Evolutionary conservation across 2,888 invertebrate species (phyloP).

Genomic region (Gymnoscelis rufifasciata): DNA sequence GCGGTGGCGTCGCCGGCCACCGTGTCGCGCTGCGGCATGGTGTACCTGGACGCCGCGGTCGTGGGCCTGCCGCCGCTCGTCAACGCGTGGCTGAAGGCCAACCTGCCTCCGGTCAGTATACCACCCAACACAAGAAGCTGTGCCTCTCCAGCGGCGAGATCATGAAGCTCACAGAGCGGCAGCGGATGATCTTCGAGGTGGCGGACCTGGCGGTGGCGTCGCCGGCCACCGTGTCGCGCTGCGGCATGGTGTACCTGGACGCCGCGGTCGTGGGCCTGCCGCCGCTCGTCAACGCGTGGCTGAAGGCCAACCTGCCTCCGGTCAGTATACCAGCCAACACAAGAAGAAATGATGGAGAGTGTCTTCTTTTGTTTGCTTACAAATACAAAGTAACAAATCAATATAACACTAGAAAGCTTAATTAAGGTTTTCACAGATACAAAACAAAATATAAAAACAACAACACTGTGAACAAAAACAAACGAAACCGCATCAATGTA

Average conservation of each 20-base stretch:
- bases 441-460: too few relatives aligned
- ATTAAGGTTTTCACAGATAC: too few relatives aligned
- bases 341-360: too few relatives aligned
- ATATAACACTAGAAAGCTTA: too few relatives aligned
- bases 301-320: constrained; percentile 76
- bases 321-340: constrained; percentile 63
- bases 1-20: constrained; percentile 94
- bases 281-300: constrained; percentile 86
- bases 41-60: constrained; percentile 86
- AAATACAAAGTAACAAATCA: too few relatives aligned
- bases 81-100: constrained; percentile 83
- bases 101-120: constrained; percentile 71
- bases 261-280: constrained; percentile 82
- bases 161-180: constrained; percentile 87
- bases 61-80: constrained; percentile 84
- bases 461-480: too few relatives aligned
- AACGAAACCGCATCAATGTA: too few relatives aligned
- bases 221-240: constrained; percentile 92
- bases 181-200: constrained; percentile 95
- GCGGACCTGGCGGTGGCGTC: constrained; percentile 93
- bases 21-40: constrained; percentile 94
- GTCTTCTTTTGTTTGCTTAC: too few relatives aligned
- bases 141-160: constrained; percentile 95
- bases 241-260: constrained; percentile 94
- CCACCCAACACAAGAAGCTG: constrained; percentile 84